A percentile compares a stretch with the other conserved stretches of the same genome.
Evolutionary conservation across 2,888 invertebrate genomes (phyloP).

Genomic region (Cryptops parisi): DNA sequence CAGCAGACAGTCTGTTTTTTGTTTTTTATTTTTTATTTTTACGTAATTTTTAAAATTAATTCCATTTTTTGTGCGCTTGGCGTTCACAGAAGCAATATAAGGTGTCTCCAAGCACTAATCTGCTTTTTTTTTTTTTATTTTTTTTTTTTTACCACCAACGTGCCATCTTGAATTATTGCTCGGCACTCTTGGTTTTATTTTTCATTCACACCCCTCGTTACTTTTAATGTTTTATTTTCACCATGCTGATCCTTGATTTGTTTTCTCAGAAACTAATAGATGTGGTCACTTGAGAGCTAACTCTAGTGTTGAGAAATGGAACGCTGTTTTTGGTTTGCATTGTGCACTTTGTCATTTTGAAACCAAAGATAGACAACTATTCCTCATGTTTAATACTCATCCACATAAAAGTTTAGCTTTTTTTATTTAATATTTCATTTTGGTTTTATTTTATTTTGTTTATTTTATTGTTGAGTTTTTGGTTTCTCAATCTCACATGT

Average conservation of each 20-base stretch:
- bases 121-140: not conserved
- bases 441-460: constrained; percentile 18
- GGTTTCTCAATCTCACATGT: not conserved
- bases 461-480: not conserved
- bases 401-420: no score
- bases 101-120: not conserved
- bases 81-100: not conserved
- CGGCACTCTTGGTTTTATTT: constrained; percentile 2
- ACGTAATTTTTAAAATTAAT: not conserved
- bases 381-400: no score
- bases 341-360: constrained; percentile 22
- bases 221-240: not conserved
- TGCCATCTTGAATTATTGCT: not conserved
- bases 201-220: not conserved
- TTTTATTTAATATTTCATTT: no score
- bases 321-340: constrained; percentile 16
- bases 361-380: no score
- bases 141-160: not conserved
- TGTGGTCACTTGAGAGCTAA: constrained; percentile 1
- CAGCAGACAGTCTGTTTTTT: not conserved
- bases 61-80: not conserved
- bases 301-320: not conserved
- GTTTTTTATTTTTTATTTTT: not conserved
- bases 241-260: not conserved
- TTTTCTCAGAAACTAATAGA: not conserved